Conservation (phyloP, 1,140 invertebrate genomes). For the Holcopasites calliopsidis region DNA sequence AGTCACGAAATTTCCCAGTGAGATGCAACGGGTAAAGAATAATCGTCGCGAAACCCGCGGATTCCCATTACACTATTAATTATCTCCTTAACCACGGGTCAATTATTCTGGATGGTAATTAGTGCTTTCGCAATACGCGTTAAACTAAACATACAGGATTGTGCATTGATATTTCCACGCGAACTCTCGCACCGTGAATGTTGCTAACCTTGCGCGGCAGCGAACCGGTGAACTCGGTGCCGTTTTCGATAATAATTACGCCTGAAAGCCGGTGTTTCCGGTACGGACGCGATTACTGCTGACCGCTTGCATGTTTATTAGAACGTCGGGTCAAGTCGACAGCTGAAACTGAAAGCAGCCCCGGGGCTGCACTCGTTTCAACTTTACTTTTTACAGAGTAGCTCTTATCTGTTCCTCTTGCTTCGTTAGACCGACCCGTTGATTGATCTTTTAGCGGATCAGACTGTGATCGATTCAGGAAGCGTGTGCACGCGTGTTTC, state of each 20-base stretch:
- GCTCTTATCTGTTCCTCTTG: too few species aligned
- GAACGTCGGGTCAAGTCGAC: too few species aligned
- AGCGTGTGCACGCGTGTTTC: background rate
- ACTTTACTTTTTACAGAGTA: too few species aligned
- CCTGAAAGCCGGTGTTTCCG: constrained; percentile 22
- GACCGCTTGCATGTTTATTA: constrained; percentile 14
- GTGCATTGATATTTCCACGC: background rate
- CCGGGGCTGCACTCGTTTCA: too few species aligned
- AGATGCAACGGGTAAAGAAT: too few species aligned
- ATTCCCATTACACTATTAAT: too few species aligned
- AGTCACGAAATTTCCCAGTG: too few species aligned
- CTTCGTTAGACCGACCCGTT: too few species aligned
- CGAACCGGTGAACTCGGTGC: background rate
- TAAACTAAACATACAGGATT: background rate
- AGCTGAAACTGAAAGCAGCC: constrained; percentile 42
- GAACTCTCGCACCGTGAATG: constrained; percentile 54
- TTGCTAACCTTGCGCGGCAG: constrained; percentile 65
- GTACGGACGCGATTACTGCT: background rate
- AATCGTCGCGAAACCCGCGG: too few species aligned
- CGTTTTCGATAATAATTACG: constrained; percentile 27
- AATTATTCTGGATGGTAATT: too few species aligned
- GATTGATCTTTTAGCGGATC: background rate
- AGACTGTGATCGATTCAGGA: background rate
- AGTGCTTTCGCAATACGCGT: background rate
- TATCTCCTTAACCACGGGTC: too few species aligned